A percentile compares a stretch with the other conserved stretches of the same genome.
These are phyloP conservation scores for Centropyge bicolor DNA, from an alignment of 2,797 vertebrate genomes.

Conservation along the genomic window DNA sequence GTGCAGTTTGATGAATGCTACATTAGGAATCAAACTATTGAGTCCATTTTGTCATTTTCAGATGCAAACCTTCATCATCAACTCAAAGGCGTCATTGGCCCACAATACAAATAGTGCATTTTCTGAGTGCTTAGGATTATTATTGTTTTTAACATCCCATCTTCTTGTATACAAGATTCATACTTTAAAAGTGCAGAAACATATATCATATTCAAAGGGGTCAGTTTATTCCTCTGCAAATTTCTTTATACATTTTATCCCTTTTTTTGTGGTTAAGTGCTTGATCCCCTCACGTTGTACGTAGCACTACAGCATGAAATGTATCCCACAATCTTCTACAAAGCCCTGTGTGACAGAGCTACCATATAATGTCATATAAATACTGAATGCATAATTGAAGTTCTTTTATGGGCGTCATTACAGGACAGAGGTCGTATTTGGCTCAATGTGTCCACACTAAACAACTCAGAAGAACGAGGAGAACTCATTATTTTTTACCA, in stretches of 20 bases:
- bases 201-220: not conserved
- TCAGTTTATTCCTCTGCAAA: constrained; percentile 30
- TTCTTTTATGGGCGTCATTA: constrained; percentile 7
- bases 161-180: constrained; percentile 12
- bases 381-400: constrained; percentile 35
- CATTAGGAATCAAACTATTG: not conserved
- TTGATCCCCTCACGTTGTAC: not conserved
- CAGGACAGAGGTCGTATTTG: not conserved
- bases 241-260: not conserved
- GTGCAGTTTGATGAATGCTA: constrained; percentile 52
- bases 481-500: not conserved
- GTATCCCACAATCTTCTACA: constrained; percentile 2
- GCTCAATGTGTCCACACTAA: constrained; percentile 3
- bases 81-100: constrained; percentile 14
- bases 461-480: not conserved
- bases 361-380: not conserved
- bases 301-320: not conserved
- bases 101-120: constrained; percentile 5
- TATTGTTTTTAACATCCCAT: not conserved
- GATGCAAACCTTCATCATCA: constrained; percentile 1
- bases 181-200: constrained; percentile 56
- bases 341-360: not conserved
- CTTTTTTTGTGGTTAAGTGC: constrained; percentile 19
- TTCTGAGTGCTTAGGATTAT: constrained; percentile 3
- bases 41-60: constrained; percentile 14